Conservation (phyloP, 1,140 invertebrate genomes). For the Orchesella cincta region DNA sequence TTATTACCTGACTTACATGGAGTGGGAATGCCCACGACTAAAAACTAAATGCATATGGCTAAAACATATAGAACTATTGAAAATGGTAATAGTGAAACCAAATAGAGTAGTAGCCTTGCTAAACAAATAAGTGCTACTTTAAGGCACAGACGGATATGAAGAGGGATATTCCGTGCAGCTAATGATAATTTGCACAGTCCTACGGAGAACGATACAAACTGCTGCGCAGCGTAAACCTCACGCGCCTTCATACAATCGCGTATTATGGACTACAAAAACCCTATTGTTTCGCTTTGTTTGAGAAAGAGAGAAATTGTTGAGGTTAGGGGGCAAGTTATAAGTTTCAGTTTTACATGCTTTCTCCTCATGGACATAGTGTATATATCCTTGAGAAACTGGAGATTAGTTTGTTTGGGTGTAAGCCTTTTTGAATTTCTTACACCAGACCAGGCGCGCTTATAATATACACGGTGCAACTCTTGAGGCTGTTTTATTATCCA, state of each 20-base stretch:
- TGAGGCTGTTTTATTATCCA: too few relatives aligned
- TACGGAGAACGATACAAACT: not conserved
- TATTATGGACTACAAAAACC: not conserved
- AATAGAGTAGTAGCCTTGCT: not conserved
- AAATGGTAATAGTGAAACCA: not conserved
- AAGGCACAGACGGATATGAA: not conserved
- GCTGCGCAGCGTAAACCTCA: not conserved
- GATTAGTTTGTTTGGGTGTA: not conserved
- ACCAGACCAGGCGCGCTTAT: too few relatives aligned
- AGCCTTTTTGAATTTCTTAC: not conserved
- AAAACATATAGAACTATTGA: not conserved
- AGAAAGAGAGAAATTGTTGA: not conserved
- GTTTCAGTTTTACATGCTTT: not conserved
- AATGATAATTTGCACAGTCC: slow-evolving; percentile 3
- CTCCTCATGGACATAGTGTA: not conserved
- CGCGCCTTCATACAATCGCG: not conserved
- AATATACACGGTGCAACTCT: too few relatives aligned
- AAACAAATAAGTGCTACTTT: not conserved
- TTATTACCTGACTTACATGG: too few relatives aligned
- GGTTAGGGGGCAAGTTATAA: not conserved
- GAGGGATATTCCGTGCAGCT: not conserved
- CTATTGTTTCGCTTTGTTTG: not conserved
- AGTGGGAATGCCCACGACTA: not conserved
- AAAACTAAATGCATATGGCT: not conserved
- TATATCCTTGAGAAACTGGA: not conserved